Base-by-base conservation (phyloP, 2,113 vertebrate genomes). In the Dissostichus mawsoni region DNA sequence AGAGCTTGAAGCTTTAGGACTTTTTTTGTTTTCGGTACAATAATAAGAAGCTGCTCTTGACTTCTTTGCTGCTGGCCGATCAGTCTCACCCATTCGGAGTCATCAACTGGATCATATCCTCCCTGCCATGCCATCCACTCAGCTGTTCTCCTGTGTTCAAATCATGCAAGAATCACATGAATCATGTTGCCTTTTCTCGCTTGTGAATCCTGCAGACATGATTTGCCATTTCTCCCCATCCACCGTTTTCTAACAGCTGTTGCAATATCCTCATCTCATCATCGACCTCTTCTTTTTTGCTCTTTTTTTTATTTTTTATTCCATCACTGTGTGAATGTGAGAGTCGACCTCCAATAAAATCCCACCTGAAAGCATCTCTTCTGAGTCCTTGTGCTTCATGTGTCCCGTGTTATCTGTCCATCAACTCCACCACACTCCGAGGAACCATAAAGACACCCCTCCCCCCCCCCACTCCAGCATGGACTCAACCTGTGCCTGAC, bases 311-410 rank as follows among this genome's bases (percentile, higher is more conserved):
- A 20, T 20, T 29, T 29, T 29, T 29, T 29, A 29, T 29, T 86
- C 92, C 91, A 92, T 92, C 85, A 75, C 90, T 87, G 89, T 92
- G 90, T 90, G 93, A 86, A 88, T 76, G 86, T 93, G 88, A 77
- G 90, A 77, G 84, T 89, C 76, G 91, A 90, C 83, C 83, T 93
- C 81, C 77, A 95, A 94, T 93, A 95, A 96, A 95, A 90, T 92
- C 91, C 81, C 90, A 93, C 92, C 92, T 96, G 94, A 96, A 96
- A 96, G 92, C 94, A 95, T 95, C 89, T 92, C 92, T 85, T 94
- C 92, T 72, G 94, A 92, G 94, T 96, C 95, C 83, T 95, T 91
- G 94, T 96, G 94, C 94, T 95, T 95, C 94, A 94, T 96, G 94
- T 95, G 94, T 95, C 93, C 81, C 62, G 92, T 95, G 92, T 95